Base-by-base conservation (phyloP, 2,113 vertebrate species). In the Oxygymnocypris stewartii region DNA sequence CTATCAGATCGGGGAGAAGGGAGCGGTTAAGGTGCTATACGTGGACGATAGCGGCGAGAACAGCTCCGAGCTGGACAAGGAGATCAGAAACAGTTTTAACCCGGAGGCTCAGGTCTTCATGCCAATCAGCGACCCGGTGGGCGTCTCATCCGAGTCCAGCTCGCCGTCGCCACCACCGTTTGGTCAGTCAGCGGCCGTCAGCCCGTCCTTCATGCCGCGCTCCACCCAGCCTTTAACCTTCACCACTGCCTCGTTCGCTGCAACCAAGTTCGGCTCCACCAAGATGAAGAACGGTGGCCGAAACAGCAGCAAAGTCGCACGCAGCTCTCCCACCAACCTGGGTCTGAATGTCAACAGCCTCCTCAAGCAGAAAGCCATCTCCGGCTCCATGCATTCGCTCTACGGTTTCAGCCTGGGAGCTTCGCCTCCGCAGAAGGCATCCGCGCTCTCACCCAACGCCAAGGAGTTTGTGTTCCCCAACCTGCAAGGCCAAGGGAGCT, bases 51-150 rank as follows among this genome's bases (percentile, higher is more conserved):
- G 92, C 88, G 96, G 94, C 84, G 98, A 99, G 92, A 98, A 97
- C 6, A 97, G 97, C 79, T 97, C 97, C 0, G 98, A 99, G 94
- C 91, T 99, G 95, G 98, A 99, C 95, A 97, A 96, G 92, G 98
- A 99, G 92, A 99, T 99, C 95, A 98, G 97, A 94, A 99, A 98
- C 96, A 99, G 98, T 96, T 99, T 99, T 95, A 99, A 99, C 92
- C 98, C 98, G 0, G 98, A 99, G 94, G 98, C 98, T 90, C 98
- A 99, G 95, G 98, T 98, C 88, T 99, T 99, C 92, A 98, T 99
- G 98, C 98, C 98, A 90, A 98, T 99, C 93, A 97, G 95, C 35
- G 98, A 99, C 92, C 96, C 97, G 8, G 95, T 96, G n/a, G 98
- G 97, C 31, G 96, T 95, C 6, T 97, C 96, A 57, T 98, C 98